Evolutionary conservation across 2,797 vertebrate species (phyloP), one percentile per base, ranked within the genome.

Genomic region (Paratrypauchen microcephalus): DNA sequence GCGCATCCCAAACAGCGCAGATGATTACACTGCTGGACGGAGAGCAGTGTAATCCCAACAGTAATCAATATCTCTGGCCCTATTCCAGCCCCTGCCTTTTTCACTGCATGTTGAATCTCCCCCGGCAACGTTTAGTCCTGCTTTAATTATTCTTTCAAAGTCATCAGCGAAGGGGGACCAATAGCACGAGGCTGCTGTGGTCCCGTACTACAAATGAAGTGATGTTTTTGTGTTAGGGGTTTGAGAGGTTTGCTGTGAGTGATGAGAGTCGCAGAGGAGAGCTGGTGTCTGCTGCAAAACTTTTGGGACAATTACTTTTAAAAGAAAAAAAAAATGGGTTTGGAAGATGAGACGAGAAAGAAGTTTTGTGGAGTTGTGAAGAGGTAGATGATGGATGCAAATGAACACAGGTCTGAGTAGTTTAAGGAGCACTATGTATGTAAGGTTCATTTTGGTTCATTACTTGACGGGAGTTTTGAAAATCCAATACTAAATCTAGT

Each of bases 51-150:
- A 91, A 93, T 90, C 91, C 87, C 89, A 91, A 86, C 87, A 90
- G 91, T 89, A 93, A 93, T 94, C 91, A 91, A 92, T 93, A 92
- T 89, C 89, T 80, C 85, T 86, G 84, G 83, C 82, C 79, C 79
- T 28, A 73, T 77, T 80, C 83, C 70, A 45, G 36, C 54, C 80
- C 79, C 83, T 72, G 72, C 81, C 84, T 79, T 82, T 86, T 86
- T 86, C 73, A 80, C 85, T 87, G 88, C 90, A 92, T 93, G 89
- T 90, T 90, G 92, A 92, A 92, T 92, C 91, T 89, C 90, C 86
- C 85, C 65, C 59, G 86, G 87, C 86, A 88, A 86, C 86, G 87
- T 87, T 88, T 92, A 83, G 77, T 69, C 77, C 82, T 75, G 79
- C 86, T 89, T 90, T 90, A 91, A 91, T 91, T 90, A 92, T 90